Evolutionary conservation across 2,113 vertebrate genomes (phyloP).

Genomic region (Shinisaurus crocodilurus): DNA sequence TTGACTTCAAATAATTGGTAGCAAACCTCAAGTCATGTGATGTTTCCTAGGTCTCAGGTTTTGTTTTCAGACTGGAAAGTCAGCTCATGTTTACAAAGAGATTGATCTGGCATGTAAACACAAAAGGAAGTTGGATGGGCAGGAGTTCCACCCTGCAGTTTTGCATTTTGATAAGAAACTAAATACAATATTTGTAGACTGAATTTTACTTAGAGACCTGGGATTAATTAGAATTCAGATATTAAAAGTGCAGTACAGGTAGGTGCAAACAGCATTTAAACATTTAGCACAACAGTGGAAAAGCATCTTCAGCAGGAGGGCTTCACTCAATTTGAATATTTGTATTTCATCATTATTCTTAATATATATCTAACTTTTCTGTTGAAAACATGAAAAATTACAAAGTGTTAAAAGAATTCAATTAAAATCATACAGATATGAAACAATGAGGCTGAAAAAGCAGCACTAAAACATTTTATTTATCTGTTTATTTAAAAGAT

Average conservation of each 20-base stretch:
- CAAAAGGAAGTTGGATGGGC: not conserved
- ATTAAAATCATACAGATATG: not conserved
- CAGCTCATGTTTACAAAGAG: not conserved
- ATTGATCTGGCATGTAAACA: not conserved
- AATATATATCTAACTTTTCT: not conserved
- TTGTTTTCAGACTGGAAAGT: slow-evolving; percentile 22
- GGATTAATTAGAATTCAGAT: not conserved
- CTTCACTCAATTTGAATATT: not conserved
- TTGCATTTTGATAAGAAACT: not conserved
- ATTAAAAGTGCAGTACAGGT: not conserved
- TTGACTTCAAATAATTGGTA: slow-evolving; percentile 52
- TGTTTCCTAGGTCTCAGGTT: not conserved
- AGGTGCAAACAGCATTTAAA: not conserved
- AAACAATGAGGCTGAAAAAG: not conserved
- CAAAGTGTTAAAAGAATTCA: not conserved
- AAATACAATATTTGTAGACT: not conserved
- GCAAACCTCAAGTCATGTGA: not conserved
- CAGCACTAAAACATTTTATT: not conserved
- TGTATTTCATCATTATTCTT: not conserved
- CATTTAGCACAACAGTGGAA: not conserved
- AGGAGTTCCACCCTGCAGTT: not conserved
- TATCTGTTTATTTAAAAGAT: not conserved
- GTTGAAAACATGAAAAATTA: not conserved
- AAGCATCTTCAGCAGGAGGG: not conserved
- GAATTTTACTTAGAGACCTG: not conserved